Base-by-base conservation (phyloP, 2,888 invertebrate genomes). In the Hirtodrosophila histrioides region DNA sequence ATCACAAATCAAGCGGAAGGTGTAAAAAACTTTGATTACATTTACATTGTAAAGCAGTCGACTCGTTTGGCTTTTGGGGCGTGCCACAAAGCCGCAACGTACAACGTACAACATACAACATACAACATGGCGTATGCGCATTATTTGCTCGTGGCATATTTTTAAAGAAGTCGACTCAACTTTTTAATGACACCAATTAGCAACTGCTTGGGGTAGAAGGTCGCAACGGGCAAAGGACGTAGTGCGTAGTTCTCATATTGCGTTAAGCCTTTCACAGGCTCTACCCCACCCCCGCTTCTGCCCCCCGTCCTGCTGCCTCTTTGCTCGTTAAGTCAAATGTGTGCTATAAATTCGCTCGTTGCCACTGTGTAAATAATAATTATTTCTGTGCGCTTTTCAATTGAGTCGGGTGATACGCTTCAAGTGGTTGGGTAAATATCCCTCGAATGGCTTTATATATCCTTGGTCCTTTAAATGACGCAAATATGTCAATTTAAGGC, bases 111-210 rank as follows among this genome's bases (percentile, higher is more conserved):
- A 57, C 78, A 44, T 49, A n/a, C n/a, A 0, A 10, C 27, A 41
- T 10, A 17, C 44, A 41, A 57, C 78, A 44, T 49, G 69, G 56
- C 74, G 81, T 77, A 77, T 84, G 41, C 69, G 45, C 46, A 57
- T 50, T 69, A 60, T 73, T 81, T 64, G 44, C 51, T 39, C 24
- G 27, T 43, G 56, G 55, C 74, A 50, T 62, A 70, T 64, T 60
- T 71, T 63, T 70, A 46, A 76, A 72, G 54, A 54, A 45, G 40
- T 31, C 35, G 40, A 44, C 67, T 56, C 56, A 82, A 78, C 86
- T 80, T 88, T 88, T 83, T 83, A 88, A 88, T 83, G 77, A 83
- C 82, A 86, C 61, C 88, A 83, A 83, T 83, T 83, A 83, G 88
- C 67, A 68, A 62, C 51, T 57, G 51, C 58, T 53, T 37, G 31